Evolutionary conservation across 2,888 invertebrate genomes (phyloP).

Genomic region (Himalopsyche tibetana): DNA sequence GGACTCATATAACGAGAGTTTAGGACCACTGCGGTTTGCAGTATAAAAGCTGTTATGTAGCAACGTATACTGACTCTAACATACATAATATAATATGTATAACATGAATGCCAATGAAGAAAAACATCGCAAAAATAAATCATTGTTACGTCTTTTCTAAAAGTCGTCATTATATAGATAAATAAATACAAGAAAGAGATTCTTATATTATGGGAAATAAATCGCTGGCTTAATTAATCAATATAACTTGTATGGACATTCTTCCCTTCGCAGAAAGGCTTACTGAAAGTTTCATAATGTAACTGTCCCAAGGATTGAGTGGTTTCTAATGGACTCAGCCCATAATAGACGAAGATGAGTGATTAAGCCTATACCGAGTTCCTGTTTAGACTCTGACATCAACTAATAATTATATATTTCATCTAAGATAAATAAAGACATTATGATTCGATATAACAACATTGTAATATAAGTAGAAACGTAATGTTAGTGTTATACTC

Average conservation of each 20-base stretch:
- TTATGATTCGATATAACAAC: not conserved
- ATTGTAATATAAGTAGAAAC: too few relatives aligned
- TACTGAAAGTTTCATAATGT: constrained; percentile 34
- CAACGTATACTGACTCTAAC: too few relatives aligned
- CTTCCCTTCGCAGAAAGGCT: not conserved
- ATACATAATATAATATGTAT: too few relatives aligned
- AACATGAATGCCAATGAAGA: not conserved
- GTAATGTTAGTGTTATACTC: too few relatives aligned
- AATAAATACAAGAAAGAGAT: not conserved
- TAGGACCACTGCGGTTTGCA: too few relatives aligned
- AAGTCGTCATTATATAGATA: not conserved
- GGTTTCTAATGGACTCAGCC: constrained; percentile 27
- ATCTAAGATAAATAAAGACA: not conserved
- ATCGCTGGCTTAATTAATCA: not conserved
- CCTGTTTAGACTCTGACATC: not conserved
- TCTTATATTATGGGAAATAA: not conserved
- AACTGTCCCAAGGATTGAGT: constrained; percentile 35
- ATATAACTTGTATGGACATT: constrained; percentile 12
- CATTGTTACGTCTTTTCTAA: not conserved
- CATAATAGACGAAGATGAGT: constrained; percentile 42
- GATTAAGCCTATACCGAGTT: constrained; percentile 5
- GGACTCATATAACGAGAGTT: too few relatives aligned
- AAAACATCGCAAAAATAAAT: not conserved
- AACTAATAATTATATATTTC: not conserved
- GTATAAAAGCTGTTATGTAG: too few relatives aligned